Evolutionary conservation across 2,888 invertebrate species (phyloP).

Genomic region (Dynastes maya): DNA sequence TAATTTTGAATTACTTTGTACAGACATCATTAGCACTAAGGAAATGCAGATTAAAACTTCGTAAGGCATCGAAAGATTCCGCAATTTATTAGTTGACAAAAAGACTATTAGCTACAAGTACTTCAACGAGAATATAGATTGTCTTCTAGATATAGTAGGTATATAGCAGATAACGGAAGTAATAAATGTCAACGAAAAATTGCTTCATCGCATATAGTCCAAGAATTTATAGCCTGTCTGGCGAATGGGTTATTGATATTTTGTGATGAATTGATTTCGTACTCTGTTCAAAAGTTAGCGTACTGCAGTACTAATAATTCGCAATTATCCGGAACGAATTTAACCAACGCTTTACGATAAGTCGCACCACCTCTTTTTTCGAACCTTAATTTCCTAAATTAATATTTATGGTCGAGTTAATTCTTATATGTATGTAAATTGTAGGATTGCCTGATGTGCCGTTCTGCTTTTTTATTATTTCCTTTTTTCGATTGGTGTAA

Average conservation of each 20-base stretch:
- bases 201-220: too few species aligned
- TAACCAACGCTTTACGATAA: neutral
- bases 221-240: too few species aligned
- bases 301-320: conserved; percentile 20
- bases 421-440: conserved; percentile 29
- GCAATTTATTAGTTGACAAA: too few species aligned
- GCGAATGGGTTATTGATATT: conserved; percentile 1
- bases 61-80: too few species aligned
- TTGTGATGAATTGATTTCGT: conserved; percentile 20
- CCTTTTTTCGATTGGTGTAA: neutral
- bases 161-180: too few species aligned
- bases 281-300: neutral
- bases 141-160: too few species aligned
- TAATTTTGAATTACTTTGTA: too few species aligned
- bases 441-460: neutral
- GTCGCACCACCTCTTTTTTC: neutral
- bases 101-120: too few species aligned
- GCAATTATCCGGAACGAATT: conserved; percentile 41
- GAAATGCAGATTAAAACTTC: too few species aligned
- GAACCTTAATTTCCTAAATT: conserved; percentile 23
- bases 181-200: too few species aligned
- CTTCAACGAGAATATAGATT: too few species aligned
- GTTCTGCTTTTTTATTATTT: neutral
- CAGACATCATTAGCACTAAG: too few species aligned
- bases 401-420: conserved; percentile 23